Base-by-base conservation (phyloP, 2,113 vertebrate species). In the Hydrochoerus hydrochaeris region DNA sequence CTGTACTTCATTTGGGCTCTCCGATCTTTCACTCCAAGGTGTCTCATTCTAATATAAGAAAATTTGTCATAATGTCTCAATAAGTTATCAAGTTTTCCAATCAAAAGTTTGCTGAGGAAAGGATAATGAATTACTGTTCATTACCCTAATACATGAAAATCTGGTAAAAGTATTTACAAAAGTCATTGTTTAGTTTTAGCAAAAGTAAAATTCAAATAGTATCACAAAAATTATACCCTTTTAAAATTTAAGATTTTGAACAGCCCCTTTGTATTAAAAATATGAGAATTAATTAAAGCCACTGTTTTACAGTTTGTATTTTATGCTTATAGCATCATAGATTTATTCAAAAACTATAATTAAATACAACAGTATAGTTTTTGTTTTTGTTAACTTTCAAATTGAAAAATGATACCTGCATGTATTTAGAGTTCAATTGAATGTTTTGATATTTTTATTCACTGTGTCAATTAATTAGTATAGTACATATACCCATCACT, bases 301-400 rank as follows among this genome's bases (percentile, higher is more conserved):
- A 73, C 19, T 46, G 49, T 32, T 19, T 63, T 71, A 92, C 78
- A 91, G 77, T 57, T 89, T 88, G 62, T 71, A 69, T 1, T 80
- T 85, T 80, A 89, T 89, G 71, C 10, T 46, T 63, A 30, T 12
- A 80, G 28, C 73, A 80, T 73, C 24, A 73, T 32, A 77, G 75
- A 65, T 57, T 92, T 71, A 71, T 62, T 78, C 44, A 26, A 92
- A 88, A 85, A 78, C n/a, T 81, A 57, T 41, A 78, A 84, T 85
- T 90, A 65, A 24, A 7, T 95, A 46, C 35, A 71, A 8, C 75
- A 32, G 88, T 90, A 46, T 73, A 24, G 5, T 26, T 63, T 67
- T n/a, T n/a, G n/a, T 41, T 84, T 46, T 60, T 16, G 13, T 65
- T 32, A 65, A 35, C 1, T 65, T 65, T 35, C 35, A 65, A 63